These are phyloP conservation scores for Mobula hypostoma DNA, from an alignment of 2,113 vertebrate genomes.

Conservation along the genomic window DNA sequence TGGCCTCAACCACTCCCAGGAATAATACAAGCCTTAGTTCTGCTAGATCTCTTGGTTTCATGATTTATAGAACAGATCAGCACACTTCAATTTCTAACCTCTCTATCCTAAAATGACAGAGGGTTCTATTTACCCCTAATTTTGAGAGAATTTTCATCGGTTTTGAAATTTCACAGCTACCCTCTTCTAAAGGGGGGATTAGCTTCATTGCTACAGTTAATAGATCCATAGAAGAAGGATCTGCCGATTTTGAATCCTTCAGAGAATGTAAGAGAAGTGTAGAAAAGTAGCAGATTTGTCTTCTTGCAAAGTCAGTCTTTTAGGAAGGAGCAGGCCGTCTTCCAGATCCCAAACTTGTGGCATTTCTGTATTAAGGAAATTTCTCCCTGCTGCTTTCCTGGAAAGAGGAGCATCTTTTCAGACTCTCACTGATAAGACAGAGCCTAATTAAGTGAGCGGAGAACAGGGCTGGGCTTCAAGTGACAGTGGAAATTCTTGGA, in stretches of 20 bases:
- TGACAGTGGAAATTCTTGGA: too few relatives aligned
- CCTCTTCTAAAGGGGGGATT: neutral
- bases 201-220: neutral
- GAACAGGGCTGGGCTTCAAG: too few relatives aligned
- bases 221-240: neutral
- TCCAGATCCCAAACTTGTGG: too few relatives aligned
- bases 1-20: neutral
- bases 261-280: neutral
- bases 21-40: neutral
- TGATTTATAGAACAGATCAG: neutral
- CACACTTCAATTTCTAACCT: neutral
- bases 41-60: neutral
- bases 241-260: neutral
- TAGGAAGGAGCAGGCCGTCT: too few relatives aligned
- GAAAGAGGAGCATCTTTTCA: too few relatives aligned
- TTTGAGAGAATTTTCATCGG: neutral
- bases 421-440: too few relatives aligned
- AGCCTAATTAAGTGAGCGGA: too few relatives aligned
- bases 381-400: too few relatives aligned
- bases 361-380: too few relatives aligned
- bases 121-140: neutral
- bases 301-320: too few relatives aligned
- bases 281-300: neutral
- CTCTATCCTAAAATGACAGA: neutral
- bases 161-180: neutral